Conservation (phyloP, 37 sponge, comb jelly and placozoan genomes). For the Petrosia ficiformis region DNA sequence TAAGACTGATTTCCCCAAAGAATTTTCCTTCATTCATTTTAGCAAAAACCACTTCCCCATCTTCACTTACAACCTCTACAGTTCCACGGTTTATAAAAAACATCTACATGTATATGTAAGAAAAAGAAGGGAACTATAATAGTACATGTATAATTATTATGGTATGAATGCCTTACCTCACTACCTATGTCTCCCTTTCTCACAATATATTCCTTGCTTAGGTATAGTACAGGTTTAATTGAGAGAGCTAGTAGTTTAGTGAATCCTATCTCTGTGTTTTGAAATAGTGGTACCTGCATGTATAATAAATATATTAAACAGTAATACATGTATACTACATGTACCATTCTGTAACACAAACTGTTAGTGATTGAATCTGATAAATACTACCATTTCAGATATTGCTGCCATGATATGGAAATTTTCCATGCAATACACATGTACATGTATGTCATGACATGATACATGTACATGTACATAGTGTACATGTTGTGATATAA, state of each 20-base stretch:
- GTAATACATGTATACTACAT: not conserved
- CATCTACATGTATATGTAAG: constrained; percentile 46
- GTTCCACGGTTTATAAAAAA: constrained; percentile 70
- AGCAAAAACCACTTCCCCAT: constrained; percentile 62
- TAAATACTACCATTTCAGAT: too few relatives aligned
- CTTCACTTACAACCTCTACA: constrained; percentile 77
- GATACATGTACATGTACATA: too few relatives aligned
- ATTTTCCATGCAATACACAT: too few relatives aligned
- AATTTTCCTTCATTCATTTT: constrained; percentile 71
- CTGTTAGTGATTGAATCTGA: not conserved
- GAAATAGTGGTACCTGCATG: constrained; percentile 62
- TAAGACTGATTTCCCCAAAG: constrained; percentile 78
- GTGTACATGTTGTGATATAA: too few relatives aligned
- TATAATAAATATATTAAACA: not conserved
- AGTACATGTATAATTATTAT: constrained; percentile 1
- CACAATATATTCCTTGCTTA: constrained; percentile 68
- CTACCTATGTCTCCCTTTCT: constrained; percentile 78
- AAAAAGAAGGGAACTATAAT: not conserved
- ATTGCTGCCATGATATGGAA: too few relatives aligned
- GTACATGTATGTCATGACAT: too few relatives aligned
- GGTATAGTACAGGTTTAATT: constrained; percentile 68
- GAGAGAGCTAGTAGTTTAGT: constrained; percentile 73
- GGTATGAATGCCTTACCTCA: constrained; percentile 49
- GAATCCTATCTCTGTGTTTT: constrained; percentile 78
- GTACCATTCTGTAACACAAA: not conserved